Evolutionary conservation across 2,888 invertebrate species (phyloP).

Genomic region (Idaea biselata): DNA sequence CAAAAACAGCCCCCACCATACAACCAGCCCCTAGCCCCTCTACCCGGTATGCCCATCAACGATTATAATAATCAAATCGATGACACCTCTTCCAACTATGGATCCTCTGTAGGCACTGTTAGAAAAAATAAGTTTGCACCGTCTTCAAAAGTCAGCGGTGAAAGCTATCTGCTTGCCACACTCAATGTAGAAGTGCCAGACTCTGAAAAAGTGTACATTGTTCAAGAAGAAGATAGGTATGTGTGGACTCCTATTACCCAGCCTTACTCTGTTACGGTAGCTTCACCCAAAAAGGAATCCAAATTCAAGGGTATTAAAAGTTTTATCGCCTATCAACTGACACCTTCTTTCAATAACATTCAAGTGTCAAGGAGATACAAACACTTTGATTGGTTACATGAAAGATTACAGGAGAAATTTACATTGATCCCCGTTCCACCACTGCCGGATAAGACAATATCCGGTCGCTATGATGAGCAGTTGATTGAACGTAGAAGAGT

Average conservation of each 20-base stretch:
- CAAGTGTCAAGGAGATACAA: constrained; percentile 97
- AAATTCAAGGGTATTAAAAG: constrained; percentile 99
- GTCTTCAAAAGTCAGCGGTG: constrained; percentile 94
- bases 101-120: constrained; percentile 83
- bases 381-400: constrained; percentile 99
- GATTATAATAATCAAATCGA: constrained; percentile 71
- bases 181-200: constrained; percentile 85
- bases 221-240: constrained; percentile 87
- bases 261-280: constrained; percentile 91
- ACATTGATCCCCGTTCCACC: constrained; percentile 97
- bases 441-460: constrained; percentile 98
- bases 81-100: constrained; percentile 78
- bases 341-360: constrained; percentile 95
- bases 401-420: constrained; percentile 95
- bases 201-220: constrained; percentile 85
- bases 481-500: constrained; percentile 96
- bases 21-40: constrained; percentile 63
- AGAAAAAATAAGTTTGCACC: constrained; percentile 92
- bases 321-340: constrained; percentile 97
- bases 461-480: constrained; percentile 97
- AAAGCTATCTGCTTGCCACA: constrained; percentile 92
- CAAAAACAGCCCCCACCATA: constrained; percentile 57
- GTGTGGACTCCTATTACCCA: constrained; percentile 88
- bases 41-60: constrained; percentile 77
- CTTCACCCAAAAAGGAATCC: constrained; percentile 97